Evolutionary conservation across 2,113 vertebrate species (phyloP).

Genomic region (Gambusia holbrooki): DNA sequence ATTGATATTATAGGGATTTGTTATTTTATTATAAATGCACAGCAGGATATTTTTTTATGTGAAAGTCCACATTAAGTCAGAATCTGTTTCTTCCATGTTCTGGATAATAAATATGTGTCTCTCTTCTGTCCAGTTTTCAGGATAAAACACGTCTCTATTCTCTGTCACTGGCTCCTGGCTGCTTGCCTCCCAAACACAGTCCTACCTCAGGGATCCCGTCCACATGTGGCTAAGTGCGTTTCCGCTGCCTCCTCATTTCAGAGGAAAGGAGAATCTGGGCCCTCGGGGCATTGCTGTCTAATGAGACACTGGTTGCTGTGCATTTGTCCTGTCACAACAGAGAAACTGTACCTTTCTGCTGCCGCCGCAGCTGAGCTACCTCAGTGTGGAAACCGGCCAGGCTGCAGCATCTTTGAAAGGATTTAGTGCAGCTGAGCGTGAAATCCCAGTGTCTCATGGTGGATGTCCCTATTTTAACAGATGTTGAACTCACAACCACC

Average conservation of each 20-base stretch:
- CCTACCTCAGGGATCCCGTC: constrained; percentile 13
- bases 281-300: constrained; percentile 46
- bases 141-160: constrained; percentile 28
- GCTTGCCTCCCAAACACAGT: constrained; percentile 8
- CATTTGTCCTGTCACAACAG: constrained; percentile 44
- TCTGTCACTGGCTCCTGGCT: neutral
- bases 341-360: constrained; percentile 28
- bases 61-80: neutral
- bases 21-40: neutral
- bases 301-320: constrained; percentile 56
- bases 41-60: neutral
- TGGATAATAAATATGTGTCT: neutral
- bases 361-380: constrained; percentile 17
- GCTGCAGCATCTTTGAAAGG: constrained; percentile 70
- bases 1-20: neutral
- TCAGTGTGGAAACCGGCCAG: constrained; percentile 33
- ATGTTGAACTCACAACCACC: constrained; percentile 56
- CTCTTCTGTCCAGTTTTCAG: neutral
- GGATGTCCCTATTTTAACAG: constrained; percentile 57
- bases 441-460: constrained; percentile 59
- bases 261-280: constrained; percentile 31
- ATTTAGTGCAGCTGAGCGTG: constrained; percentile 65
- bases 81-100: neutral
- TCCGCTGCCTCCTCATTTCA: constrained; percentile 19
- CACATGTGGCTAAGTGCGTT: constrained; percentile 50